Evolutionary conservation across 2,113 vertebrate genomes (phyloP), one percentile per base, ranked within the genome.

Genomic region (Falco punctatus): DNA sequence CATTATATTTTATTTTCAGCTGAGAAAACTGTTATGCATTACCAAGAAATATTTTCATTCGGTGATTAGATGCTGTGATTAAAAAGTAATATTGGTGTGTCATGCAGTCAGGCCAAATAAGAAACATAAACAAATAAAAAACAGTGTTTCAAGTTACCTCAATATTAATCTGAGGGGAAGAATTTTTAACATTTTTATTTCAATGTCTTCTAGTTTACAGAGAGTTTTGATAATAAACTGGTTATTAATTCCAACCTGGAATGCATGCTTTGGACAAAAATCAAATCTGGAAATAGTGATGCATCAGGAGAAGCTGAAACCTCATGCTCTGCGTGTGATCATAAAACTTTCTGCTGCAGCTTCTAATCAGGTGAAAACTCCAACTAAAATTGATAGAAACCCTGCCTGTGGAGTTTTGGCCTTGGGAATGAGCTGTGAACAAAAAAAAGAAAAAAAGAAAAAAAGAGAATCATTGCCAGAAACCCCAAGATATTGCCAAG

Each of bases 351-450:
- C 40, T 92, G 57, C 72, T 91, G 51, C 75, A 90, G 48, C 42
- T 94, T 84, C 82, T 93, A 52, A 81, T 71, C 90, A 86, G 80
- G 71, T 91, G 55, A 95, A 65, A 86, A 84, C 58, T 92, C 82
- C 58, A 83, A 15, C 32, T 64, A 23, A 92, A 92, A 83, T 32
- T 38, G 48, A 33, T 73, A 62, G 28, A 66, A 77, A 93, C 58
- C 13, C 44, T 94, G 59, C 48, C 61, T 81, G n/a, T 54, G 75
- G 67, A 88, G 59, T 74, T 78, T 86, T 83, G 77, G 69, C 11
- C 44, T 91, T 79, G 38, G 55, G n/a, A 86, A 14, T 44, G 54
- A 92, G 35, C 54, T 82, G 55, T 28, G 59, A 86, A 89, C 15
- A 3, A 49, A 40, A 57, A 75, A 38, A 21, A 48, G 32, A 16